These are phyloP conservation scores for Ctenochaetus hawaiiensis DNA, from an alignment of 2,797 vertebrate species.

Conservation along the genomic window DNA sequence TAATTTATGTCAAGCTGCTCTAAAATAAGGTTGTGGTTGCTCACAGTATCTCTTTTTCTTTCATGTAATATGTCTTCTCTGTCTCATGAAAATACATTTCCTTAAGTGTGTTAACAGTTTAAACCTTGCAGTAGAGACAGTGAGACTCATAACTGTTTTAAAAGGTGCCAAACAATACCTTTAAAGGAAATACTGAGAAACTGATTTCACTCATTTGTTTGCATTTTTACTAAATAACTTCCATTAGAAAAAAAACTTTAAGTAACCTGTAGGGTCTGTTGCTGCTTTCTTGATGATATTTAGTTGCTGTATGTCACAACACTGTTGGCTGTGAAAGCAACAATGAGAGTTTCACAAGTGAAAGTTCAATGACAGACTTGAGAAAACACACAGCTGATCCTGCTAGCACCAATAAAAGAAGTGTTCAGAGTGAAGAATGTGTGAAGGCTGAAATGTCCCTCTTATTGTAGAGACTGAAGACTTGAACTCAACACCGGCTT, in stretches of 20 bases:
- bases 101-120: background rate
- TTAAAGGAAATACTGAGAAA: background rate
- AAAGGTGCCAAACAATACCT: background rate
- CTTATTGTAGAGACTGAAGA: background rate
- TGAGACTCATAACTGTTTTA: background rate
- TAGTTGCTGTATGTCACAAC: background rate
- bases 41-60: too few species aligned
- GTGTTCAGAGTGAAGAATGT: background rate
- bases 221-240: background rate
- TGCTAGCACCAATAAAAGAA: background rate
- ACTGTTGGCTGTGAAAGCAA: background rate
- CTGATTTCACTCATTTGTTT: background rate
- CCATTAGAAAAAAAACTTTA: background rate
- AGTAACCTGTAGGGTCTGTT: background rate
- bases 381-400: background rate
- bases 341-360: background rate
- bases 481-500: background rate
- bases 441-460: background rate
- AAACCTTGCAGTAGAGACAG: too few species aligned
- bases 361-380: slow-evolving; percentile 13
- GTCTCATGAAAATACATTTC: background rate
- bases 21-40: too few species aligned
- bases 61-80: too few species aligned
- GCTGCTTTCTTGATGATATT: background rate
- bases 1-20: too few species aligned